Conservation (phyloP, 2,888 invertebrate genomes). For the Epistrophella euchroma region DNA sequence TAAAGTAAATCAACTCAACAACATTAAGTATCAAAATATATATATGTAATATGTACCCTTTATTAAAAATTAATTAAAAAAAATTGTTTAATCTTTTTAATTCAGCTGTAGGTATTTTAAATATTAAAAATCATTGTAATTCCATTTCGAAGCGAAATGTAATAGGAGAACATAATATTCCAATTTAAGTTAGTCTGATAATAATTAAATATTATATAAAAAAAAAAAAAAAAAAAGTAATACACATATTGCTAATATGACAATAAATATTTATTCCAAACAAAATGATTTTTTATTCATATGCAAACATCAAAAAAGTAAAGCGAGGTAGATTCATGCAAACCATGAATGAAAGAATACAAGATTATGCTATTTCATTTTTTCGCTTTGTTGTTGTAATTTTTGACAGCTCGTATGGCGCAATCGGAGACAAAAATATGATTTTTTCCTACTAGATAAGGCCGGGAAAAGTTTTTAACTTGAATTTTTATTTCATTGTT, state of each 20-base stretch:
- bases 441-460: too few relatives aligned
- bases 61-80: constrained; percentile 11
- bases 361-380: too few relatives aligned
- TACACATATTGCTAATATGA: constrained; percentile 79
- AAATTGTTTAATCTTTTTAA: constrained; percentile 23
- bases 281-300: constrained; percentile 21
- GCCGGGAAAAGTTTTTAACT: too few relatives aligned
- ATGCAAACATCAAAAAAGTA: too few relatives aligned
- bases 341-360: too few relatives aligned
- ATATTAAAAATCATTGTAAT: constrained; percentile 41
- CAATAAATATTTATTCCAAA: constrained; percentile 84
- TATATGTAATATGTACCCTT: neutral
- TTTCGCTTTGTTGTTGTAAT: too few relatives aligned
- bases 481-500: too few relatives aligned
- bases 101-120: constrained; percentile 42
- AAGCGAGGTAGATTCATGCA: too few relatives aligned
- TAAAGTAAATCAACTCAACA: constrained; percentile 9
- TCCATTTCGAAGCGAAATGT: constrained; percentile 45
- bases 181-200: constrained; percentile 51
- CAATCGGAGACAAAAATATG: too few relatives aligned
- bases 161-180: constrained; percentile 41
- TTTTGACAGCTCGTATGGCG: too few relatives aligned
- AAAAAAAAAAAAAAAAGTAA: constrained; percentile 37
- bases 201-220: constrained; percentile 29
- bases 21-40: constrained; percentile 27